Conservation (phyloP, 2,888 invertebrate species). For the Spatulosminthurus flaviceps region DNA sequence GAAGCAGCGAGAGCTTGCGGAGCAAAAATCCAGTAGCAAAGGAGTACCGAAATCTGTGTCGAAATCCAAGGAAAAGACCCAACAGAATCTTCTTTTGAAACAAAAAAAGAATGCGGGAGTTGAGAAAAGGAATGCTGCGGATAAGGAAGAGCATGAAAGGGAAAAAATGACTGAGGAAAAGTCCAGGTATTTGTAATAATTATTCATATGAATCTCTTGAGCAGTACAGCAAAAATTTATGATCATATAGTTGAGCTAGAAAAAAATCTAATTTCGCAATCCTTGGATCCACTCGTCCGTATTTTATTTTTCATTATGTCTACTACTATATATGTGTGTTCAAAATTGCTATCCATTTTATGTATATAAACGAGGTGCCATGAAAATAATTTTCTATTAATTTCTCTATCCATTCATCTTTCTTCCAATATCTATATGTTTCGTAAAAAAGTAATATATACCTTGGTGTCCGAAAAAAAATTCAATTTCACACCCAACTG, state of each 20-base stretch:
- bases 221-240: not conserved
- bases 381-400: too few species aligned
- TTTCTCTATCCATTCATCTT: too few species aligned
- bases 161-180: conserved; percentile 67
- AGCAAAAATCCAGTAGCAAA: conserved; percentile 33
- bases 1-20: conserved; percentile 83
- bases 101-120: conserved; percentile 66
- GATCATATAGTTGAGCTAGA: not conserved
- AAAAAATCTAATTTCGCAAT: not conserved
- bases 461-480: too few species aligned
- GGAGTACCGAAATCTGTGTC: conserved; percentile 49
- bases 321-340: conserved; percentile 24
- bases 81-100: not conserved
- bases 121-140: conserved; percentile 65
- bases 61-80: not conserved
- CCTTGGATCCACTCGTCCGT: not conserved
- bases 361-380: too few species aligned
- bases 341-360: too few species aligned
- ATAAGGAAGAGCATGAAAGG: conserved; percentile 66
- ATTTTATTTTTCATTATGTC: not conserved
- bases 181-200: conserved; percentile 59
- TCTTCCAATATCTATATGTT: too few species aligned
- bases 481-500: too few species aligned
- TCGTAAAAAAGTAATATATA: too few species aligned
- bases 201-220: not conserved